These are phyloP conservation scores for Drosophila rubida DNA, from an alignment of 2,888 invertebrate genomes.

Conservation along the genomic window DNA sequence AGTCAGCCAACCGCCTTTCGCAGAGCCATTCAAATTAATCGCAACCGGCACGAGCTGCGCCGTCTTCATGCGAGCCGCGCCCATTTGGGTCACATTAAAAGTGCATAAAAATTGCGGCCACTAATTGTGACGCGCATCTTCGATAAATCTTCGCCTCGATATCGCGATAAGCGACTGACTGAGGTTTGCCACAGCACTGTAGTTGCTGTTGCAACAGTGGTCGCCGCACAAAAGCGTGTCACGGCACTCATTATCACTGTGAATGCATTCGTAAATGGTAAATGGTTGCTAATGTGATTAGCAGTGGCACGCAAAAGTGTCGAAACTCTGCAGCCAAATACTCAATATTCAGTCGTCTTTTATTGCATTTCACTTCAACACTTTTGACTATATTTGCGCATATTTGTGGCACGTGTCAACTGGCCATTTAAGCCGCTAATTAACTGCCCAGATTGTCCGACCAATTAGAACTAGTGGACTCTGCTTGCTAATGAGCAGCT, in stretches of 20 bases:
- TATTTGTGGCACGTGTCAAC: background rate
- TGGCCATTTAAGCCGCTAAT: background rate
- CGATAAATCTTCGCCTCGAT: conserved; percentile 25
- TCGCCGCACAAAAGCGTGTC: conserved; percentile 42
- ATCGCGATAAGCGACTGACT: background rate
- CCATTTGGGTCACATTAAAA: conserved; percentile 53
- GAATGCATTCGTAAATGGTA: conserved; percentile 13
- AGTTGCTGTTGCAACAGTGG: no score
- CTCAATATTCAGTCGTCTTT: conserved; percentile 5
- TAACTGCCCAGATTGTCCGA: background rate
- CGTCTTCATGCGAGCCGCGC: conserved; percentile 15
- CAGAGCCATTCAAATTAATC: conserved; percentile 47
- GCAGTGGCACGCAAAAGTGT: conserved; percentile 47
- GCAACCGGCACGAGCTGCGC: conserved; percentile 47
- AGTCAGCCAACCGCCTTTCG: conserved; percentile 2
- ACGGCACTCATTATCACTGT: conserved; percentile 54
- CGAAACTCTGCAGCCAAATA: conserved; percentile 23
- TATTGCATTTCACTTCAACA: conserved; percentile 2
- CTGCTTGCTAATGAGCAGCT: background rate
- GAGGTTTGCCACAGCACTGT: no score
- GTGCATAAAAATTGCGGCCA: conserved; percentile 55
- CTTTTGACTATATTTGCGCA: background rate
- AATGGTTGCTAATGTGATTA: conserved; percentile 57
- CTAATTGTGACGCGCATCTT: conserved; percentile 51
- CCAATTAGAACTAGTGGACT: background rate